Evolutionary conservation across 2,888 invertebrate genomes (phyloP).

Genomic region (Hermaeophaga mercurialis): DNA sequence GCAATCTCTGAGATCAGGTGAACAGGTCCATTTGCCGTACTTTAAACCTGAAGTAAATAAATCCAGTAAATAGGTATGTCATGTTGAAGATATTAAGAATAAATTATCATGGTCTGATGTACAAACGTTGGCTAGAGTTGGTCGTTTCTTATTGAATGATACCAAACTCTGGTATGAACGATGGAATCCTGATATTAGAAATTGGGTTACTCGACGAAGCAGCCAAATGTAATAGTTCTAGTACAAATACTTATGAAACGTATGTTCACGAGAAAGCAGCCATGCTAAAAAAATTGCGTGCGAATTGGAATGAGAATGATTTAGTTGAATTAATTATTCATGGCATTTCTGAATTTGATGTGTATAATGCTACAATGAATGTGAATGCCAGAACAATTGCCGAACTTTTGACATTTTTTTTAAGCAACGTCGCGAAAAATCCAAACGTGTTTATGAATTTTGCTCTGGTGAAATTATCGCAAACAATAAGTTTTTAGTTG

Average conservation of each 20-base stretch:
- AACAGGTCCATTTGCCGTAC: constrained; percentile 33
- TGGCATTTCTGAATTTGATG: constrained; percentile 34
- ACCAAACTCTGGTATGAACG: constrained; percentile 30
- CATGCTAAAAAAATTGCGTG: constrained; percentile 35
- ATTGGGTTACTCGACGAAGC: constrained; percentile 37
- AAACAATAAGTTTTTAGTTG: no score
- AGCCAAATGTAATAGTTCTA: constrained; percentile 28
- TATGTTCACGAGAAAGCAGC: constrained; percentile 38
- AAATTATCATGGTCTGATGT: constrained; percentile 33
- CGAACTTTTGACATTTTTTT: constrained; percentile 34
- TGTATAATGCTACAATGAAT: constrained; percentile 25
- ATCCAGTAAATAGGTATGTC: constrained; percentile 30
- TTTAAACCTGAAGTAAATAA: constrained; percentile 28
- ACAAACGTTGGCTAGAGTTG: constrained; percentile 26
- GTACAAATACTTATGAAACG: constrained; percentile 34
- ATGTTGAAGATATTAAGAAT: constrained; percentile 28
- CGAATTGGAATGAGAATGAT: constrained; percentile 35
- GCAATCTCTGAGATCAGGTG: constrained; percentile 20
- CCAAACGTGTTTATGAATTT: no score
- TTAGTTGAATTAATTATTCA: constrained; percentile 36
- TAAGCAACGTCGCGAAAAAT: no score
- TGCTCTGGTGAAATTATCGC: no score
- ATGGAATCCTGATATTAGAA: constrained; percentile 34
- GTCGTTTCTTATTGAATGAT: constrained; percentile 26
- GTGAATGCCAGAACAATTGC: constrained; percentile 26